Conservation (phyloP, 2,888 invertebrate species). For the Clivina fossor region DNA sequence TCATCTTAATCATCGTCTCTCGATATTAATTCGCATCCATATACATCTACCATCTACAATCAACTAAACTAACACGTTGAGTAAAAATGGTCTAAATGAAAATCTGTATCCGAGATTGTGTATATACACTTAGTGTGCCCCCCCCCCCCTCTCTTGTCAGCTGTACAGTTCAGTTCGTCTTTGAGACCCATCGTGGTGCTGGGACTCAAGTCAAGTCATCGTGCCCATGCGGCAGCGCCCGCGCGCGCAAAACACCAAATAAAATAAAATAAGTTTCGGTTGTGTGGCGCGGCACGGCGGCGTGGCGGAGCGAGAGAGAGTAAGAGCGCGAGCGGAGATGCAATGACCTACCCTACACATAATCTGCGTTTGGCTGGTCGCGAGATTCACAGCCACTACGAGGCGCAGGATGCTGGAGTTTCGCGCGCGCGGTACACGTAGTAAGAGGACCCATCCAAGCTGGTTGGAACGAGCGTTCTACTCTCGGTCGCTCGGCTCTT, state of each 20-base stretch:
- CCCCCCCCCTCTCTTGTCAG: slow-evolving; percentile 7
- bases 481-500: too few relatives aligned
- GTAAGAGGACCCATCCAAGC: background rate
- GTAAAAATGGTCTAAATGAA: slow-evolving; percentile 24
- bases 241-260: too few relatives aligned
- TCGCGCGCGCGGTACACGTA: background rate
- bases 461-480: background rate
- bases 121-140: slow-evolving; percentile 2
- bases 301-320: too few relatives aligned
- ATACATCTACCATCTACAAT: slow-evolving; percentile 1
- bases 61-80: slow-evolving; percentile 19
- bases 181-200: too few relatives aligned
- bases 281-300: too few relatives aligned
- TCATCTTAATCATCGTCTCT: too few relatives aligned
- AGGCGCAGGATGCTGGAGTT: background rate
- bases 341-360: slow-evolving; percentile 57
- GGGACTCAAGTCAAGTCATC: too few relatives aligned
- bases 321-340: slow-evolving; percentile 47
- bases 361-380: slow-evolving; percentile 47
- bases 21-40: too few relatives aligned
- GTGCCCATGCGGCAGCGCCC: too few relatives aligned
- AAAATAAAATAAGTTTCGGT: slow-evolving; percentile 25
- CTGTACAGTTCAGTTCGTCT: too few relatives aligned
- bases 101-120: slow-evolving; percentile 4
- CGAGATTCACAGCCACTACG: slow-evolving; percentile 1